Percentiles rank a stretch among this genome's conserved stretches.
phyloP scores from a whole-genome alignment of 1,140 invertebrate species.

The Drosophila gunungcola region DNA sequence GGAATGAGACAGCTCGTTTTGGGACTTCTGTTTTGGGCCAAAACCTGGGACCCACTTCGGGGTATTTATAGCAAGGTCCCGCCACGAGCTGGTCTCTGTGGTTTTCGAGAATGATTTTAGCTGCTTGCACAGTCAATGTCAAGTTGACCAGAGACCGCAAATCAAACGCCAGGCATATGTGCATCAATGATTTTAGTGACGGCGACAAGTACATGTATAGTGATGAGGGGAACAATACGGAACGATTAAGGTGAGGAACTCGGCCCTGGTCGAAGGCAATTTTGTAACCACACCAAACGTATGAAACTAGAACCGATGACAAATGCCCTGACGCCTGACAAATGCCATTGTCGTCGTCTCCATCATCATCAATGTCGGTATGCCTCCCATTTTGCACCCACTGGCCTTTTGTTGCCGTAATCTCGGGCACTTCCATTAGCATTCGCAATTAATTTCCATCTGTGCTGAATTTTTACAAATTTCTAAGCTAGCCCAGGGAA shows the following conservation, averaged over 20 bases:
- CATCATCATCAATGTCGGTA: conserved; percentile 53
- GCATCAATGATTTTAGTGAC: conserved; percentile 57
- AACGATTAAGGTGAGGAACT: conserved; percentile 31
- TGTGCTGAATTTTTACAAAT: conserved; percentile 61
- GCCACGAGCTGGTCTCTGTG: conserved; percentile 11
- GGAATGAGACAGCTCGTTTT: conserved; percentile 16
- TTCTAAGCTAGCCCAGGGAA: conserved; percentile 42
- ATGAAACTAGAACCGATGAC: conserved; percentile 42
- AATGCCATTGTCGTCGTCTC: conserved; percentile 49
- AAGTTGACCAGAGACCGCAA: conserved; percentile 35
- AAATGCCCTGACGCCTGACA: conserved; percentile 52
- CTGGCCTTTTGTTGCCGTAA: conserved; percentile 25
- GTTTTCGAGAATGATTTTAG: conserved; percentile 8
- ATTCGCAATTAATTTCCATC: conserved; percentile 75
- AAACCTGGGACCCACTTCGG: conserved; percentile 25
- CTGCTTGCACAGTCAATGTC: conserved; percentile 18
- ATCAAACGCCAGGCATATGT: conserved; percentile 33
- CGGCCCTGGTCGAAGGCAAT: conserved; percentile 18
- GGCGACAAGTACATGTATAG: conserved; percentile 16
- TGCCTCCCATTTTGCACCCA: conserved; percentile 21
- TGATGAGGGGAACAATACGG: conserved; percentile 20
- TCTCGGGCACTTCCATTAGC: conserved; percentile 60
- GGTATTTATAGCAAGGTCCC: conserved; percentile 17
- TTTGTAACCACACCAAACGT: conserved; percentile 26
- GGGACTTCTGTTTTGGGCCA: conserved; percentile 39